Evolutionary conservation across 2,797 vertebrate species (phyloP).

Genomic region (Anguilla anguilla): DNA sequence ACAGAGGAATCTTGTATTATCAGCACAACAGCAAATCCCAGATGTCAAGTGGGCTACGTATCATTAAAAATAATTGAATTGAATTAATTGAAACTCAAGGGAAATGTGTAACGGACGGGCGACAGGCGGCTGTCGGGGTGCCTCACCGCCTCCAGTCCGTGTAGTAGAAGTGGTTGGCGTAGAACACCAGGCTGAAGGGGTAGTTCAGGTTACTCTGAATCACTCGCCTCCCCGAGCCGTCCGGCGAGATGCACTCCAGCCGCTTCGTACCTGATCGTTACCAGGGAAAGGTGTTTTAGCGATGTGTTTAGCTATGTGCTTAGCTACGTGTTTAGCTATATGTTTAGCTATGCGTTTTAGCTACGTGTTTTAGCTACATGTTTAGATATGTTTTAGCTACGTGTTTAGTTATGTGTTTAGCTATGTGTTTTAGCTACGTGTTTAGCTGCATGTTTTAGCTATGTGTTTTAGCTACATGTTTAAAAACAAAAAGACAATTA

Average conservation of each 20-base stretch:
- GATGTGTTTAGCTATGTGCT: too few species aligned
- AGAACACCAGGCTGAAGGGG: conserved; percentile 90
- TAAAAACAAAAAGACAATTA: background rate
- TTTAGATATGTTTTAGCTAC: too few species aligned
- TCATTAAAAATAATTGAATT: background rate
- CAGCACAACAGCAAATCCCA: too few species aligned
- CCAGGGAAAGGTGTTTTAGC: background rate
- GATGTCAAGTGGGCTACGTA: background rate
- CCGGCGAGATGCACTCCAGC: conserved; percentile 83
- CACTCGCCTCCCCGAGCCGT: conserved; percentile 79
- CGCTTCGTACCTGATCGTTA: conserved; percentile 85
- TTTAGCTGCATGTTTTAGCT: too few species aligned
- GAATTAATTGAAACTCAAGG: background rate
- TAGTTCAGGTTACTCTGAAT: conserved; percentile 88
- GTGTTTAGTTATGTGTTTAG: too few species aligned
- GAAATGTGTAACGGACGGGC: too few species aligned
- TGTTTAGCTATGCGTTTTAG: too few species aligned
- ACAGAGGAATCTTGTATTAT: background rate
- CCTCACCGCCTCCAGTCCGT: conserved; percentile 94
- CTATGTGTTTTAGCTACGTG: too few species aligned
- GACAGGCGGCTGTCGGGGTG: too few species aligned
- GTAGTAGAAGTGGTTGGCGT: conserved; percentile 90
- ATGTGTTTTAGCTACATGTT: background rate
- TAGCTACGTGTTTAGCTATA: too few species aligned
- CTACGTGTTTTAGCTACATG: too few species aligned